Base-by-base conservation (phyloP, 2,888 invertebrate genomes). In the Loripinus fragilis region DNA sequence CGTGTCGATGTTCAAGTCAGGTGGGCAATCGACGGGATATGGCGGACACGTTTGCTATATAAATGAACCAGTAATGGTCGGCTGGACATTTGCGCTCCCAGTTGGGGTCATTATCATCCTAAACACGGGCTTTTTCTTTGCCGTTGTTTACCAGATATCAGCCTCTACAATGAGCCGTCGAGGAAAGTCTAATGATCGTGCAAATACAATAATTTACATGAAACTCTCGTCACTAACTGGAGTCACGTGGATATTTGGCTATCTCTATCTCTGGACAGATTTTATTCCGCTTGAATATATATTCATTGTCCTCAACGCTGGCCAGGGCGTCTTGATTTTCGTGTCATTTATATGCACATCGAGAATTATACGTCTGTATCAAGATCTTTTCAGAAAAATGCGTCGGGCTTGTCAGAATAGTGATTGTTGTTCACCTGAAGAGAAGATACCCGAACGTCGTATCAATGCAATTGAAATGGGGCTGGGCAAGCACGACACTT, bases 171-270 rank as follows among this genome's bases (percentile, higher is more conserved):
- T 83, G 83, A 72, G 80, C 0, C 60, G 81, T 7, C 71, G 81
- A 2, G 83, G 83, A 0, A 83, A 83, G 45, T 76, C 76, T 0
- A 74, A 78, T 2, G 83, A 83, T 35, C 76, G 83, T 8, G 78
- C 78, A 1, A 83, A 83, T 30, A 83, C 83, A 8, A 20, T 81
- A 1, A 86, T 86, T 41, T 86, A 85, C 50, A 77, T 83, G 75
- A 86, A 85, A 71, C 68, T 86, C n/a, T 83, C 86, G 0, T 78
- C 80, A 12, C 50, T 86, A 7, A 86, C 85, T 0, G 85, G 86
- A 2, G 76, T 85, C 17, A 85, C 85, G 2, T 86, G 86, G 86
- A 75, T 83, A n/a, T 86, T 86, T 71, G 86, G 85, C 8, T 83
- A 81, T 42, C 68, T 86, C 12, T 86, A 83, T 72, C 65, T 83